These are phyloP conservation scores for Heliconius sara DNA, from an alignment of 2,888 invertebrate genomes.

Conservation along the genomic window DNA sequence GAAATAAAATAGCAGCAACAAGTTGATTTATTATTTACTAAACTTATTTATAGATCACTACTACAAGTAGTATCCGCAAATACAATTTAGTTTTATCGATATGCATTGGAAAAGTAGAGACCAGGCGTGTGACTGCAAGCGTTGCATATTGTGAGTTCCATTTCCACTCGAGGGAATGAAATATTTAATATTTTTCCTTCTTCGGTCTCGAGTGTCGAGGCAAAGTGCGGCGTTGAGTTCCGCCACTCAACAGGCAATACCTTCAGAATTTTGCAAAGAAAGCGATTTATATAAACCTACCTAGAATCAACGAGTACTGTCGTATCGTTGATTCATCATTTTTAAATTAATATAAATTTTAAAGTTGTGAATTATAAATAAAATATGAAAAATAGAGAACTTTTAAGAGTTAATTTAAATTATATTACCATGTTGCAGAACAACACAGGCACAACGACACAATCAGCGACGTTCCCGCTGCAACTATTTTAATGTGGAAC, in stretches of 20 bases:
- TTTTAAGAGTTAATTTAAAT: not conserved
- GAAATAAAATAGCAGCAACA: not conserved
- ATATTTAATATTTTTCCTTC: too few species aligned
- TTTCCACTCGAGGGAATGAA: too few species aligned
- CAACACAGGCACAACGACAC: not conserved
- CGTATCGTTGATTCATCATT: too few species aligned
- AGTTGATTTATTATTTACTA: not conserved
- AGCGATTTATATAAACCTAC: too few species aligned
- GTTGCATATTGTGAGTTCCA: too few species aligned
- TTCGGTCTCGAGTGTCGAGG: too few species aligned
- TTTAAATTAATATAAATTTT: not conserved
- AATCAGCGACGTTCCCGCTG: not conserved
- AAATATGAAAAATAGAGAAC: not conserved
- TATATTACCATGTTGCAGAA: not conserved
- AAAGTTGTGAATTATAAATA: not conserved
- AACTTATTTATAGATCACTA: not conserved
- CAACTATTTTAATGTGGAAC: constrained; percentile 7
- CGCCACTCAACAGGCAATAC: too few species aligned
- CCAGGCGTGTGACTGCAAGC: not conserved
- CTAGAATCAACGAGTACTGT: not conserved
- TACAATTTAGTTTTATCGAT: not conserved
- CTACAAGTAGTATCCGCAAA: not conserved
- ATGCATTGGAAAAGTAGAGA: not conserved
- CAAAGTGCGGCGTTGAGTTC: too few species aligned
- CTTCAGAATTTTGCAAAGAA: too few species aligned